A percentile compares a stretch with the other conserved stretches of the same genome.
Conservation (phyloP, 2,888 invertebrate species). For the Laothoe populi region DNA sequence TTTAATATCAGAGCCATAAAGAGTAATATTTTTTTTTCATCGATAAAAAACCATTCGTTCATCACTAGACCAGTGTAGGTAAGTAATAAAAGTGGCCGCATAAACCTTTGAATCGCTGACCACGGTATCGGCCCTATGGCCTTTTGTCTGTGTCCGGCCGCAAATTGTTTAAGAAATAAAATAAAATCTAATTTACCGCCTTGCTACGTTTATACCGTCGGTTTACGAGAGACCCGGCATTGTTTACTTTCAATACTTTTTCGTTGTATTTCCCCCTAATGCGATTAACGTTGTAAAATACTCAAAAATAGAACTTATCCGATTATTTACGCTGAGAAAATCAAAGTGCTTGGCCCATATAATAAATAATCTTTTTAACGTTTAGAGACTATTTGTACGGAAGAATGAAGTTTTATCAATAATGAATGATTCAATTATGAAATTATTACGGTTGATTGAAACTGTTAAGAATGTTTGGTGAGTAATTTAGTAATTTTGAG, state of each 20-base stretch:
- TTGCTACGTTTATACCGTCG: conserved; percentile 78
- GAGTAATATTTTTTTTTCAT: conserved; percentile 32
- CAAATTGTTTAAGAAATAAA: conserved; percentile 84
- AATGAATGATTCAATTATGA: not conserved
- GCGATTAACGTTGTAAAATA: conserved; percentile 55
- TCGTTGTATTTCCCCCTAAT: conserved; percentile 62
- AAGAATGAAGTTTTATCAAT: not conserved
- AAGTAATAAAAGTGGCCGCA: conserved; percentile 82
- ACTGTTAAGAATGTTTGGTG: not conserved
- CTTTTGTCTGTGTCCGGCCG: conserved; percentile 78
- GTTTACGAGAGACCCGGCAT: conserved; percentile 73
- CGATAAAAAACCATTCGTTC: conserved; percentile 43
- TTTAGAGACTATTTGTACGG: not conserved
- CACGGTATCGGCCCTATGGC: conserved; percentile 77
- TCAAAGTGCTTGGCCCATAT: not conserved
- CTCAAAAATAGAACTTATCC: conserved; percentile 49
- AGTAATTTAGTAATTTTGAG: no score
- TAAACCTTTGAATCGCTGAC: conserved; percentile 84
- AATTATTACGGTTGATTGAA: not conserved
- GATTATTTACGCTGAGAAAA: conserved; percentile 11
- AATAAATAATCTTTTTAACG: not conserved
- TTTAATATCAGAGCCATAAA: no score
- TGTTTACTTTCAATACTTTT: conserved; percentile 70
- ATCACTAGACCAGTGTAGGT: conserved; percentile 61
- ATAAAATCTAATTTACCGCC: conserved; percentile 83